Percentiles rank a stretch among this genome's conserved stretches.
Conservation (phyloP, 2,797 vertebrate genomes). For the Nyctalus aviator region DNA sequence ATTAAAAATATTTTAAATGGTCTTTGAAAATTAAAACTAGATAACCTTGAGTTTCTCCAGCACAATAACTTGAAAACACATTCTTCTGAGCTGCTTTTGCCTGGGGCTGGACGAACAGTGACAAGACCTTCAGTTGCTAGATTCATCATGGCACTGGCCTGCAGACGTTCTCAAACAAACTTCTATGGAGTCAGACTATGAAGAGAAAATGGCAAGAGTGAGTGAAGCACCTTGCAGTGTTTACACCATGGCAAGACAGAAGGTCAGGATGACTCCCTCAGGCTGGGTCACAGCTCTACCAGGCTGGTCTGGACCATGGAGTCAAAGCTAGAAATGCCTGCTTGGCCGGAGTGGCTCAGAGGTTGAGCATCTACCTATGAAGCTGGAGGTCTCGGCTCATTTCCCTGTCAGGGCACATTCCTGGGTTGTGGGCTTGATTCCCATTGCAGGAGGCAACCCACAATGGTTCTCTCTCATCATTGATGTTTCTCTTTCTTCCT, state of each 20-base stretch:
- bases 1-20: neutral
- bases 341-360: too few species aligned
- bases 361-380: too few species aligned
- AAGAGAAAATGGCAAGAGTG: neutral
- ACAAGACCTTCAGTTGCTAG: neutral
- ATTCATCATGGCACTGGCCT: neutral
- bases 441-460: too few species aligned
- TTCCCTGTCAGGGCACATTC: too few species aligned
- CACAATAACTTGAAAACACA: too few species aligned
- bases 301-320: neutral
- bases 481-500: too few species aligned
- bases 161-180: neutral
- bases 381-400: too few species aligned
- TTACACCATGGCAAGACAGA: neutral
- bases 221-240: neutral
- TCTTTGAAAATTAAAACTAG: neutral
- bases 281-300: neutral
- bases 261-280: neutral
- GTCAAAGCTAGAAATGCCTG: neutral
- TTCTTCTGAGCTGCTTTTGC: constrained; percentile 51
- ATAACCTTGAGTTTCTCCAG: neutral
- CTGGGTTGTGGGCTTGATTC: too few species aligned
- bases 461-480: too few species aligned
- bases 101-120: neutral
- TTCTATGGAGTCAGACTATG: neutral